Evolutionary conservation across 2,113 vertebrate genomes (phyloP).

Genomic region (Chionomys nivalis): DNA sequence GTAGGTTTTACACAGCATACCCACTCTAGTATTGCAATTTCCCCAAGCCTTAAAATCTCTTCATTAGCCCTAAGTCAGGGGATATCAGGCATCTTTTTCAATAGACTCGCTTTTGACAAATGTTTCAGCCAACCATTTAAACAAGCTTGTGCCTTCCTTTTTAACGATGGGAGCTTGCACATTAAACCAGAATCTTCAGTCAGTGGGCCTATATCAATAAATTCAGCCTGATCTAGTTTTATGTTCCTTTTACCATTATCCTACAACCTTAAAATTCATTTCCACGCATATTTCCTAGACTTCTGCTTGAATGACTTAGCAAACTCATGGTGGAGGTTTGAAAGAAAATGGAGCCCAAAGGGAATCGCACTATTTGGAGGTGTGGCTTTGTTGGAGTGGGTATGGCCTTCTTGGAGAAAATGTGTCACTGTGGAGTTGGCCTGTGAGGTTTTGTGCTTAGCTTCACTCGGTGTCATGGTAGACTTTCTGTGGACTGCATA

Average conservation of each 20-base stretch:
- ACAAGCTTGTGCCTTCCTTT: background rate
- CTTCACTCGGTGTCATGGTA: no score
- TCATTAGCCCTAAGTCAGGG: background rate
- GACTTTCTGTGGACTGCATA: no score
- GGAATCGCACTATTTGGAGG: no score
- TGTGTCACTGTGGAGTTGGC: no score
- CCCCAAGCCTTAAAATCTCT: background rate
- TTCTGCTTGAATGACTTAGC: background rate
- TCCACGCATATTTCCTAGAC: background rate
- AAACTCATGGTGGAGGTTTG: no score
- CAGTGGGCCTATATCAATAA: background rate
- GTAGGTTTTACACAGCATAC: background rate
- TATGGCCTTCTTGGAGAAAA: no score
- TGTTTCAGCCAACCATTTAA: background rate
- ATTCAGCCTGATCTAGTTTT: background rate
- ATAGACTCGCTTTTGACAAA: background rate
- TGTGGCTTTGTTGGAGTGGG: no score
- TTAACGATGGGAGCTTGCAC: background rate
- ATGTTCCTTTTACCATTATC: background rate
- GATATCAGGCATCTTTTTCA: background rate
- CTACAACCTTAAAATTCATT: background rate
- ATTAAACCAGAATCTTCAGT: background rate
- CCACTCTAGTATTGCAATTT: background rate
- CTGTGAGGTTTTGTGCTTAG: no score
- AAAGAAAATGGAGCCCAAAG: no score